Conservation (phyloP, 2,113 vertebrate species). For the Aythya baeri region DNA sequence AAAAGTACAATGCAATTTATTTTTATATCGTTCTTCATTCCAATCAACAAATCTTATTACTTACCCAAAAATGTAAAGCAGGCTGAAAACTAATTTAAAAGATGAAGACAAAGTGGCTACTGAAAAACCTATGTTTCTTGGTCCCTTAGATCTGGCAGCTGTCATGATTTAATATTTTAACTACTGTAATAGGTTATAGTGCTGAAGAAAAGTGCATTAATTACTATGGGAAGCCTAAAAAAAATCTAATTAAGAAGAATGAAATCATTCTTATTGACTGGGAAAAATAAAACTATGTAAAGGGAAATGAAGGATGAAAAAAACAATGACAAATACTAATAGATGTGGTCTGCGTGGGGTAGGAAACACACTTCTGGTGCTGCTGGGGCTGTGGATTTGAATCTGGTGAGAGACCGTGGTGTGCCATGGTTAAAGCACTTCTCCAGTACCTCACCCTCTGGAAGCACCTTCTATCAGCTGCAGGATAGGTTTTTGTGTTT, state of each 20-base stretch:
- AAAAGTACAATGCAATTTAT: constrained; percentile 69
- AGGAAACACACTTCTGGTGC: neutral
- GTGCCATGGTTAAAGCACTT: neutral
- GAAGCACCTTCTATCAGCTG: constrained; percentile 24
- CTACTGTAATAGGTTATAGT: constrained; percentile 44
- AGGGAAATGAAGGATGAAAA: constrained; percentile 55
- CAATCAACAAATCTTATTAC: constrained; percentile 63
- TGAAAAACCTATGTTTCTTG: constrained; percentile 47
- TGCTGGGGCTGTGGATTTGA: neutral
- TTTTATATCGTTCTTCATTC: constrained; percentile 55
- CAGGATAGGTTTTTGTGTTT: neutral
- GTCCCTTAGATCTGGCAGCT: constrained; percentile 50
- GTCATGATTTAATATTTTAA: constrained; percentile 67
- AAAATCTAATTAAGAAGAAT: constrained; percentile 53
- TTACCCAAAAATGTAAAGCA: constrained; percentile 63
- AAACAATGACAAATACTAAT: constrained; percentile 28
- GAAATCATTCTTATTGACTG: constrained; percentile 65
- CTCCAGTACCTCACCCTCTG: neutral
- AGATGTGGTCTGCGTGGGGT: neutral
- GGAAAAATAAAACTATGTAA: constrained; percentile 58
- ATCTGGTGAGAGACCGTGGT: neutral
- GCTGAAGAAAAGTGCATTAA: constrained; percentile 67
- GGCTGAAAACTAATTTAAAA: constrained; percentile 53
- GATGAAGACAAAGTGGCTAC: constrained; percentile 61
- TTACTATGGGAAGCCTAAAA: constrained; percentile 57